Base-by-base conservation (phyloP, 2,797 vertebrate species). In the Crypturellus tataupa region DNA sequence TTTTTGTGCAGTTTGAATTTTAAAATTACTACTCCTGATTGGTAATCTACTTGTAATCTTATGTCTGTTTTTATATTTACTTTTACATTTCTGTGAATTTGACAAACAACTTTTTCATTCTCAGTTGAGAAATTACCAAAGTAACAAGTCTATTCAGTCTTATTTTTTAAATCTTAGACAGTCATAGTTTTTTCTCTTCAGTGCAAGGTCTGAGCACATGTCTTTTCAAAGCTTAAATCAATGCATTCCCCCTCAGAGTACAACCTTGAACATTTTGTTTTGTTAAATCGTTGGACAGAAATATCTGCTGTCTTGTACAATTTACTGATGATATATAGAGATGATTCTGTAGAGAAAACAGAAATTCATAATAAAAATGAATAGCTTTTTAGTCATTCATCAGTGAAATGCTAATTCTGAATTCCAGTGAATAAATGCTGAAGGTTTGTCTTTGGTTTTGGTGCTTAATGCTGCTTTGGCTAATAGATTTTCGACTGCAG, bases 1-100 rank as follows among this genome's bases (percentile, higher is more conserved):
- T 84, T 93, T 58, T 70, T 79, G 29, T 1, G 8, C 63, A 75
- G n/a, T n/a, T 93, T 86, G 44, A 56, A 72, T 88, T 88, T 81
- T 18, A 49, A 40, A n/a, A 27, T 80, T 37, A n/a, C 64, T 78
- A 12, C 63, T 90, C 81, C 73, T 81, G 31, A 59, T 8, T 3
- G 19, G 4, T 59, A 91, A 35, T 67, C 37, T 70, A 7, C 31
- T 40, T 83, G 25, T 19, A 86, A 1, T 49, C 5, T 29, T 75
- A 4, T 5, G 17, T 90, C n/a, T 75, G 44, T 13, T 68, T 85
- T 83, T 88, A 13, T 42, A 5, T 24, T 5, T 42, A 62, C 72
- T 49, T 64, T 69, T 90, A 59, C 68, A 14, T 88, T 37, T 69
- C 70, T 84, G 56, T 29, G 23, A 72, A 51, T 85, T 67, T 21